Percentiles rank a stretch among this genome's conserved stretches.
These are phyloP conservation scores for Simalia tracyae DNA, from an alignment of 2,797 vertebrate genomes.

Conservation along the genomic window DNA sequence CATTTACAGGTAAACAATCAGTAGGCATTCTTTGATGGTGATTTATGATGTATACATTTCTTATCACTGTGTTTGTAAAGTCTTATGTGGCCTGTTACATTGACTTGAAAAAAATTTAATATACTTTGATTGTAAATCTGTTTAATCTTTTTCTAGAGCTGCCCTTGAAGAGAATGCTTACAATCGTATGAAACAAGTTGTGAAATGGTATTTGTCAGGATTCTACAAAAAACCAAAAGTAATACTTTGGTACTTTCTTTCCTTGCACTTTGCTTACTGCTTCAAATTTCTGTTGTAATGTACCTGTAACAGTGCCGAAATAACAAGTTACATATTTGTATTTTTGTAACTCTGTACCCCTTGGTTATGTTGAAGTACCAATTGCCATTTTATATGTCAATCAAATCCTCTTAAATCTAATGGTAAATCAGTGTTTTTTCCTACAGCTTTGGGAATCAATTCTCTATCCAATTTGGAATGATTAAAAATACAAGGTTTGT, in stretches of 20 bases:
- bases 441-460: not conserved
- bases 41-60: not conserved
- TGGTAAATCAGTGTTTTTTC: not conserved
- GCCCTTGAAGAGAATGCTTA: conserved; percentile 96
- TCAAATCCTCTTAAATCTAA: not conserved
- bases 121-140: conserved; percentile 9
- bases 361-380: not conserved
- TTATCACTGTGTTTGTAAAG: not conserved
- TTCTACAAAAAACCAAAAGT: conserved; percentile 99
- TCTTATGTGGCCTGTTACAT: not conserved
- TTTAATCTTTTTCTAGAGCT: conserved; percentile 75
- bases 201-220: conserved; percentile 98
- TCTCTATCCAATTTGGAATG: not conserved
- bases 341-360: not conserved
- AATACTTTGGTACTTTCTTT: conserved; percentile 5
- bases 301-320: not conserved
- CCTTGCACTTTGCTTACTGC: not conserved
- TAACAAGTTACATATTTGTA: not conserved
- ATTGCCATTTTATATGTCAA: not conserved
- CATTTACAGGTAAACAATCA: not conserved
- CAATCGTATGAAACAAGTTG: conserved; percentile 95
- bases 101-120: not conserved
- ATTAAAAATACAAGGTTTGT: not conserved
- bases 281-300: not conserved
- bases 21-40: not conserved